phyloP scores from a whole-genome alignment of 2,888 invertebrate species.

The Xestobium rufovillosum region DNA sequence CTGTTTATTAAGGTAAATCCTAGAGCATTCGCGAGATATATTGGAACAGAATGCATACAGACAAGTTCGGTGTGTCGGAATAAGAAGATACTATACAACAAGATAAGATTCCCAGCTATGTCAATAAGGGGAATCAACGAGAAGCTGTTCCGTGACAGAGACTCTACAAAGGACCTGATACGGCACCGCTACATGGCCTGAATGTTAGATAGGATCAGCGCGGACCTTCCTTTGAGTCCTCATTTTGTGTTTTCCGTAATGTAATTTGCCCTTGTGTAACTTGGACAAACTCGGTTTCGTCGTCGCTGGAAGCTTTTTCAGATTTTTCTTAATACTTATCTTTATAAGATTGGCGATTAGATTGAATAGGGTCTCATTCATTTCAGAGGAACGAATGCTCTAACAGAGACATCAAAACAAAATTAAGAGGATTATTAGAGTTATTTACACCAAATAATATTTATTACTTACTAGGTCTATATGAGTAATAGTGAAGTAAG shows the following conservation, averaged over 20 bases:
- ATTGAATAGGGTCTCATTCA: too few relatives aligned
- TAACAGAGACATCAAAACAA: too few relatives aligned
- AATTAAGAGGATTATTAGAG: too few relatives aligned
- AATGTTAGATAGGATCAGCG: slow-evolving; percentile 37
- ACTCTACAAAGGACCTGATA: slow-evolving; percentile 36
- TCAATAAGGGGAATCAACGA: slow-evolving; percentile 36
- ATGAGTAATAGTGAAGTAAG: too few relatives aligned
- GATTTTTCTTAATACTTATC: slow-evolving; percentile 4
- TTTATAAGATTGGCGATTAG: too few relatives aligned
- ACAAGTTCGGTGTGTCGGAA: slow-evolving; percentile 16
- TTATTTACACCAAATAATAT: too few relatives aligned
- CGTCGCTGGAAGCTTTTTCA: slow-evolving; percentile 6
- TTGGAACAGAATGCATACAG: slow-evolving; percentile 3
- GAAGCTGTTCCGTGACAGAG: slow-evolving; percentile 33
- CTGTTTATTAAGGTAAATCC: too few relatives aligned
- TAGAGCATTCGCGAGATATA: too few relatives aligned
- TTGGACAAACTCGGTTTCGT: slow-evolving; percentile 13
- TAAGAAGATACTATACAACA: slow-evolving; percentile 27
- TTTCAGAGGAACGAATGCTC: too few relatives aligned
- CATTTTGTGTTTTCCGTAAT: slow-evolving; percentile 35
- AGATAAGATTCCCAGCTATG: slow-evolving; percentile 36
- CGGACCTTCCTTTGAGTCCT: slow-evolving; percentile 33
- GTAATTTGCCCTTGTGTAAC: slow-evolving; percentile 29
- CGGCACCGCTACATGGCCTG: slow-evolving; percentile 34
- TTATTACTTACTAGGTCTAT: too few relatives aligned